Evolutionary conservation across 2,113 vertebrate genomes (phyloP).

Genomic region (Neogale vison): DNA sequence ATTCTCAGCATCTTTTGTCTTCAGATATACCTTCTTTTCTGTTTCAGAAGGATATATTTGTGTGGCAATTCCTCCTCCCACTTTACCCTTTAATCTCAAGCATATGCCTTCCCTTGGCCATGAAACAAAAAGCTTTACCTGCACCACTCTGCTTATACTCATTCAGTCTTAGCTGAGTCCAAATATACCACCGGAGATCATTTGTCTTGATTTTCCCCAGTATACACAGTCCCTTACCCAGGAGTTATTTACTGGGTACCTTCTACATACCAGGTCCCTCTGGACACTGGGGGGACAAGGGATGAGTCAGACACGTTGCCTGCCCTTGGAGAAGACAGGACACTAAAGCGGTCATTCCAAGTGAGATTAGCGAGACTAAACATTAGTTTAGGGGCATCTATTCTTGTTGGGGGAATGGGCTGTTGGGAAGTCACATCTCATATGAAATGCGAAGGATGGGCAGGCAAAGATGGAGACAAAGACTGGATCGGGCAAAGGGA

Average conservation of each 20-base stretch:
- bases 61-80: background rate
- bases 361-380: background rate
- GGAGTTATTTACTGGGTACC: background rate
- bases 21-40: background rate
- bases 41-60: background rate
- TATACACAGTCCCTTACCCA: background rate
- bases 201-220: background rate
- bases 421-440: background rate
- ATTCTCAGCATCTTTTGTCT: background rate
- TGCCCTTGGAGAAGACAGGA: background rate
- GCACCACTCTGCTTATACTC: background rate
- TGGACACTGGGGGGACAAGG: background rate
- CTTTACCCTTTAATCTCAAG: background rate
- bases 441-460: background rate
- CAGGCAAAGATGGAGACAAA: background rate
- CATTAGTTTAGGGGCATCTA: fast-evolving
- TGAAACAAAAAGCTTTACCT: background rate
- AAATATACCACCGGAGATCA: background rate
- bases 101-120: background rate
- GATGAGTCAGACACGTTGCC: background rate
- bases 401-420: too few relatives aligned
- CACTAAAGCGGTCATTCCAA: background rate
- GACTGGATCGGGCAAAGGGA: background rate
- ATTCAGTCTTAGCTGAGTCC: background rate
- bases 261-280: background rate